Evolutionary conservation across 2,888 invertebrate species (phyloP).

Genomic region (Geophilus truncorum): DNA sequence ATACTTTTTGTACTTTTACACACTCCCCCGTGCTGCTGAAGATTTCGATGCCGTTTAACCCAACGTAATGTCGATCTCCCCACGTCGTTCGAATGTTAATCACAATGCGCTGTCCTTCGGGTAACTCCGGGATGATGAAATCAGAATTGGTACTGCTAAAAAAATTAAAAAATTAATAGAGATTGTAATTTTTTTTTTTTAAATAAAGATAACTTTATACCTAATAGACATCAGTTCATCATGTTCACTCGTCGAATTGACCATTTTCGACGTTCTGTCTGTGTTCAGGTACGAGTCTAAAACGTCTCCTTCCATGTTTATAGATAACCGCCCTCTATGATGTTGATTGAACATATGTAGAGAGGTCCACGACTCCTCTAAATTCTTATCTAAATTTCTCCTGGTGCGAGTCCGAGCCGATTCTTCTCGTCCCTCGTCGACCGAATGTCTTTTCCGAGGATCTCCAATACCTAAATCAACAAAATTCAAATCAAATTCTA

Average conservation of each 20-base stretch:
- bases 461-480: constrained; percentile 22
- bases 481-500: no score
- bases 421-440: not conserved
- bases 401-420: constrained; percentile 2
- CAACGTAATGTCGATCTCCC: constrained; percentile 74
- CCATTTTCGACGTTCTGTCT: not conserved
- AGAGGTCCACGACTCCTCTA: constrained; percentile 35
- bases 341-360: constrained; percentile 31
- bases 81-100: constrained; percentile 68
- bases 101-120: constrained; percentile 61
- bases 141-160: constrained; percentile 30
- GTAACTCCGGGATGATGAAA: constrained; percentile 72
- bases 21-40: constrained; percentile 61
- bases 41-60: constrained; percentile 71
- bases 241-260: not conserved
- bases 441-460: constrained; percentile 21
- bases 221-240: not conserved
- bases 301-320: constrained; percentile 31
- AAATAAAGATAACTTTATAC: constrained; percentile 19
- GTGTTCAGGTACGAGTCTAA: not conserved
- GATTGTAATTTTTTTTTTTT: not conserved
- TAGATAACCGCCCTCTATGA: constrained; percentile 33
- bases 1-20: constrained; percentile 59
- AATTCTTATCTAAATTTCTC: constrained; percentile 13
- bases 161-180: not conserved